Evolutionary conservation across 2,888 invertebrate species (phyloP).

Genomic region (Parelbella ahira): DNA sequence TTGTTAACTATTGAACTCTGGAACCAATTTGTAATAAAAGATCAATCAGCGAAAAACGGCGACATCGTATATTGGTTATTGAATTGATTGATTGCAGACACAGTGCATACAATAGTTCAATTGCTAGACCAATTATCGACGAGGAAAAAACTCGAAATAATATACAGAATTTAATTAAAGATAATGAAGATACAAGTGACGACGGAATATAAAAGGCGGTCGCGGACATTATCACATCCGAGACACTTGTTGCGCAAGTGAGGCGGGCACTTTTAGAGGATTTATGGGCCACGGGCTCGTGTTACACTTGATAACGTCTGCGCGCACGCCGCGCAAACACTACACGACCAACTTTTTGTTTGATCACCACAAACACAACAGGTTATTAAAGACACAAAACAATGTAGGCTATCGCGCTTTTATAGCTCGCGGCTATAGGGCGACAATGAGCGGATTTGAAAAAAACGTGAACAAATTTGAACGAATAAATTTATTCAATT

Average conservation of each 20-base stretch:
- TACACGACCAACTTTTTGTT: conserved; percentile 42
- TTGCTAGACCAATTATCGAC: no score
- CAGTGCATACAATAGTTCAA: no score
- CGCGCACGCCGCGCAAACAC: conserved; percentile 49
- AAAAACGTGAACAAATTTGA: not conserved
- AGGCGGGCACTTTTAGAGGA: conserved; percentile 57
- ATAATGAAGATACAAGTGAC: conserved; percentile 45
- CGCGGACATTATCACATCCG: conserved; percentile 43
- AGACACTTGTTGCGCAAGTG: conserved; percentile 69
- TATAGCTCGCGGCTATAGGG: conserved; percentile 4
- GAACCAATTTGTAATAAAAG: no score
- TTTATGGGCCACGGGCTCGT: conserved; percentile 65
- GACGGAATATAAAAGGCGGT: conserved; percentile 38
- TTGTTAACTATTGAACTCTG: conserved; percentile 5
- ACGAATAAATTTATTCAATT: no score
- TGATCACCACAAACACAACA: conserved; percentile 50
- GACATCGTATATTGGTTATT: no score
- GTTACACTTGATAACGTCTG: conserved; percentile 70
- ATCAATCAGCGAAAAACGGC: no score
- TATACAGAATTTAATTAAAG: conserved; percentile 9
- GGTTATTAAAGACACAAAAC: conserved; percentile 30
- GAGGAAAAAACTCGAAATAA: no score
- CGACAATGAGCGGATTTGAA: conserved; percentile 5
- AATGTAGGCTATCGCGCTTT: conserved; percentile 21
- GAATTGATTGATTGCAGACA: conserved; percentile 18